Percentiles rank a stretch among this genome's conserved stretches.
phyloP scores from a whole-genome alignment of 2,113 vertebrate genomes.

The Stigmatopora argus region DNA sequence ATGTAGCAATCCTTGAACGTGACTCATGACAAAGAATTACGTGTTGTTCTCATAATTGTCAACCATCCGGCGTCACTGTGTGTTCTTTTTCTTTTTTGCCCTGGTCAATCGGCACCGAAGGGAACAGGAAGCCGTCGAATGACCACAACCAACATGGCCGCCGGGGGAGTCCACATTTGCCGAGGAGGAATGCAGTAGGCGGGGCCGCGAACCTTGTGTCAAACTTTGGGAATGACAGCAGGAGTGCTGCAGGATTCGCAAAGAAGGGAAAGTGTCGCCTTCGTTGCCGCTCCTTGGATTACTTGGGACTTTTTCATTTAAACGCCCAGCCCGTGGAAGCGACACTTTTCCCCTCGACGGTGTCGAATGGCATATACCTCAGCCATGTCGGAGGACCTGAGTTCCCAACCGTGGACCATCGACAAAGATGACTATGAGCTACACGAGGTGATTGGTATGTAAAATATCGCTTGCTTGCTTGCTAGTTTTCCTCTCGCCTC shows the following conservation, averaged over 20 bases:
- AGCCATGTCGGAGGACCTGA: constrained; percentile 90
- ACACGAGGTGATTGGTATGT: constrained; percentile 94
- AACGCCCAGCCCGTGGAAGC: constrained; percentile 36
- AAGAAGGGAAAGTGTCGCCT: constrained; percentile 63
- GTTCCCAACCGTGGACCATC: constrained; percentile 91
- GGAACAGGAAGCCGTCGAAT: not conserved
- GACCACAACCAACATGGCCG: constrained; percentile 64
- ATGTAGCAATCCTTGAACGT: not conserved
- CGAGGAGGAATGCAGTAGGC: constrained; percentile 69
- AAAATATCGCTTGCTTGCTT: constrained; percentile 25
- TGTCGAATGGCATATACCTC: constrained; percentile 37
- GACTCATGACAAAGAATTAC: not conserved
- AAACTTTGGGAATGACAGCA: constrained; percentile 79
- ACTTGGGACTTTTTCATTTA: constrained; percentile 36
- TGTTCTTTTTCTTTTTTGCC: not conserved
- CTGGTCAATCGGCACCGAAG: not conserved
- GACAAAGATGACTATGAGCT: constrained; percentile 94
- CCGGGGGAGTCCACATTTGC: constrained; percentile 40
- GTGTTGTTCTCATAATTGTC: not conserved
- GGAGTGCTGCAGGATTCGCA: constrained; percentile 67
- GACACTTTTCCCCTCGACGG: constrained; percentile 24
- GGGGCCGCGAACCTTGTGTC: constrained; percentile 69
- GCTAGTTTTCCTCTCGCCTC: constrained; percentile 7
- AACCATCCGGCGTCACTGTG: no score
- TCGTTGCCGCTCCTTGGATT: constrained; percentile 52